A percentile compares a stretch with the other conserved stretches of the same genome.
Conservation (phyloP, 2,888 invertebrate species). For the Melitaea athalia region DNA sequence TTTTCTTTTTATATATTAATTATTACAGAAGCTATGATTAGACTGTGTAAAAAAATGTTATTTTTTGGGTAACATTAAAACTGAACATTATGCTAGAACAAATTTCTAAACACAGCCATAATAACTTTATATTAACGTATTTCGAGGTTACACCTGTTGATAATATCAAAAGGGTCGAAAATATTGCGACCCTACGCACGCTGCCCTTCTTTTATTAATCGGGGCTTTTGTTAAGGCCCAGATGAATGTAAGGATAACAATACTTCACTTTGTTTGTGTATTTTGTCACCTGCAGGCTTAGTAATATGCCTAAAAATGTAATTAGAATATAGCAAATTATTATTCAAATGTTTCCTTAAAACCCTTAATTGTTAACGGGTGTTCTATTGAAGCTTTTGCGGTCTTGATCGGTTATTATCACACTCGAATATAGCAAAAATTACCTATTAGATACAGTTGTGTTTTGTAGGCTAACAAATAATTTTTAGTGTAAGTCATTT, state of each 20-base stretch:
- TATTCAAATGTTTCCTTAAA: no score
- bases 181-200: conserved; percentile 21
- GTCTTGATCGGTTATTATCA: no score
- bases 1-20: no score
- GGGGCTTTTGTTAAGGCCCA: conserved; percentile 23
- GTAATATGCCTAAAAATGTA: background rate
- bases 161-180: conserved; percentile 24
- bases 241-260: background rate
- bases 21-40: no score
- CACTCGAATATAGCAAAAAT: no score
- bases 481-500: no score
- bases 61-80: background rate
- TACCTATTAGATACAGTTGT: no score
- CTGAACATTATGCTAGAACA: background rate
- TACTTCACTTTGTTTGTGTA: background rate
- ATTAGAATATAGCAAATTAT: no score
- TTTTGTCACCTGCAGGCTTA: background rate
- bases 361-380: no score
- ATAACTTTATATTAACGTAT: conserved; percentile 1
- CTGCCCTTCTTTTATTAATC: conserved; percentile 27
- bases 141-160: conserved; percentile 24
- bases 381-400: no score
- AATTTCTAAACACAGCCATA: conserved; percentile 9
- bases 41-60: no score
- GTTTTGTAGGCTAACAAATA: no score